A percentile compares a stretch with the other conserved stretches of the same genome.
Conservation (phyloP, 2,888 invertebrate species). For the Lymantria dispar region DNA sequence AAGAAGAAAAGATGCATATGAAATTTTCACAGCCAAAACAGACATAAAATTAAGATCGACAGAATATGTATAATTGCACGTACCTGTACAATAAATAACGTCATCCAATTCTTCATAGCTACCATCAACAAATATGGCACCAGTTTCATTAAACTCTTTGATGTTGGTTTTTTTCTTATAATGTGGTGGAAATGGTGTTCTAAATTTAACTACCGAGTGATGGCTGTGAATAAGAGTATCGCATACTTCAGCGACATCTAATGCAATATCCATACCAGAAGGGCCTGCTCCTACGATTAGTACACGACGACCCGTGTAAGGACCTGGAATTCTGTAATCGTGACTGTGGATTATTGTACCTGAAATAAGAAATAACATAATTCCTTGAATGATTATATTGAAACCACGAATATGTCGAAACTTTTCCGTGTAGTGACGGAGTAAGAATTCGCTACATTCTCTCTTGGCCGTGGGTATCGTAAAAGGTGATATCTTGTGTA, state of each 20-base stretch:
- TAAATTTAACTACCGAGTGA: conserved; percentile 62
- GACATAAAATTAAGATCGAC: neutral
- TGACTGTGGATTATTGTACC: conserved; percentile 88
- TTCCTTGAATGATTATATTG: too few relatives aligned
- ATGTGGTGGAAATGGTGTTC: conserved; percentile 68
- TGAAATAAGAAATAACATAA: conserved; percentile 35
- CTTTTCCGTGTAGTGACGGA: too few relatives aligned
- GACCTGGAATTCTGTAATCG: conserved; percentile 85
- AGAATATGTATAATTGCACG: conserved; percentile 1
- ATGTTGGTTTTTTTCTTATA: conserved; percentile 79
- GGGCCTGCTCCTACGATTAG: conserved; percentile 87
- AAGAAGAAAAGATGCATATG: too few relatives aligned
- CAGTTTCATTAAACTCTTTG: conserved; percentile 70
- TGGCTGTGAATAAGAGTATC: conserved; percentile 76
- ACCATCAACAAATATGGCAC: conserved; percentile 83
- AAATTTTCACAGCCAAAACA: too few relatives aligned
- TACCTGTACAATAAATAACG: conserved; percentile 88
- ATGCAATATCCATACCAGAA: conserved; percentile 88
- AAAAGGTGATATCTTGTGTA: too few relatives aligned
- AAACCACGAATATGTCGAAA: too few relatives aligned
- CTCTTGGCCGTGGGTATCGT: too few relatives aligned
- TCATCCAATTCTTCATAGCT: conserved; percentile 83
- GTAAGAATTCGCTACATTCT: too few relatives aligned
- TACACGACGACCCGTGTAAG: conserved; percentile 82
- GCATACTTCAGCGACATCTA: conserved; percentile 80